A percentile compares a stretch with the other conserved stretches of the same genome.
phyloP scores from a whole-genome alignment of 2,797 vertebrate genomes.

The Mus minutoides region DNA sequence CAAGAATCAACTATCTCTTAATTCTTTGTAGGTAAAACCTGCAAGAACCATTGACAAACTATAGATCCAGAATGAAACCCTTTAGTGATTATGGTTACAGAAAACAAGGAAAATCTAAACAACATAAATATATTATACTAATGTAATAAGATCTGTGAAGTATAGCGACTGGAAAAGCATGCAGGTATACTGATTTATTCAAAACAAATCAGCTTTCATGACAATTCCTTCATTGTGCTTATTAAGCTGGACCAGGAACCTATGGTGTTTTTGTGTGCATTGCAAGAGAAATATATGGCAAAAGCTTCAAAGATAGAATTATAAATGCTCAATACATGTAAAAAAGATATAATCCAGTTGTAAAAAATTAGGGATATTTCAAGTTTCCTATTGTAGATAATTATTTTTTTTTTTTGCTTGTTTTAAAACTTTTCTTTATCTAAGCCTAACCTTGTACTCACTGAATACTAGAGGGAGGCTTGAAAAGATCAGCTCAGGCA shows the following conservation, averaged over 20 bases:
- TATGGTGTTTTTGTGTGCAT: background rate
- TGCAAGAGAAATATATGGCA: background rate
- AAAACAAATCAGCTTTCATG: background rate
- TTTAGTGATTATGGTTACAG: background rate
- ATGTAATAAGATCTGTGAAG: background rate
- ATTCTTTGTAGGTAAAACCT: background rate
- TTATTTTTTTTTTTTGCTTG: background rate
- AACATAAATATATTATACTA: background rate
- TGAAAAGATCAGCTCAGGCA: too few relatives aligned
- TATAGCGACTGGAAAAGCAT: background rate
- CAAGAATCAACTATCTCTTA: background rate
- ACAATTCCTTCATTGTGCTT: background rate
- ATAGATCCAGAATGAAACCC: background rate
- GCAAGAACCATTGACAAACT: background rate
- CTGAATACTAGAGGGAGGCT: background rate
- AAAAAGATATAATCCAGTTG: background rate
- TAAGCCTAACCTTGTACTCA: too few relatives aligned
- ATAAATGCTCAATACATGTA: background rate
- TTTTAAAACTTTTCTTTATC: background rate
- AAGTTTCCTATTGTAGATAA: background rate
- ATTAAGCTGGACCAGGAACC: background rate
- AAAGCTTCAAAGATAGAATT: background rate
- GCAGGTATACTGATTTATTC: background rate
- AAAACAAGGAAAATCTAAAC: background rate
- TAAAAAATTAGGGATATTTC: background rate